Base-by-base conservation (phyloP, 2,888 invertebrate genomes). In the Tromatobia lineatoria region DNA sequence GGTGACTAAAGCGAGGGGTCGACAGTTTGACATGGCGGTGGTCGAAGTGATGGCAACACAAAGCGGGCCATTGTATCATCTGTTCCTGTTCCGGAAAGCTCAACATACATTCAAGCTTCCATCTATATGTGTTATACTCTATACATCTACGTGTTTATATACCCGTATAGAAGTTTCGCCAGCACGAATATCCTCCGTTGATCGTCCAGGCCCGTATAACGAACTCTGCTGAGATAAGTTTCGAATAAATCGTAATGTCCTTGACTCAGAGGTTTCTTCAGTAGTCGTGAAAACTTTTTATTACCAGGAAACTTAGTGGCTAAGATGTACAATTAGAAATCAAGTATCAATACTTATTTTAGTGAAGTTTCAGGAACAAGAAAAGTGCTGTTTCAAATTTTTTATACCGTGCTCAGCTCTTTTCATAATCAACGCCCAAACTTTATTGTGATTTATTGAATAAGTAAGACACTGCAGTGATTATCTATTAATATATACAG, bases 11-110 rank as follows among this genome's bases (percentile, higher is more conserved):
- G 85, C 76, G 85, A 79, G 85, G 85, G 85, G 82, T 67, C 82
- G 82, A 79, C 79, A 82, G 81, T 86, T 86, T 86, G 86, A 86
- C 86, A 85, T 82, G 83, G 70, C 81, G 81, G 86, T 85, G 82
- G 85, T 86, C 76, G 78, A 83, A 82, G 77, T 80, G 85, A 86
- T 81, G 85, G 82, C 74, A 80, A 85, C 64, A 86, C 85, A 86
- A 83, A 83, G 86, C 81, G 78, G 74, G 73, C 76, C 80, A 83
- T 86, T 85, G 85, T 85, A 83, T 85, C 85, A 83, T 83, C 83
- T 83, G 83, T 83, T 86, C 85, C 82, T 85, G 85, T 85, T 85
- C 80, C 83, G 85, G 82, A 82, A 82, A 77, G 80, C 83, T 71
- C 79, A 47, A 47, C 79, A 54, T 59, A 61, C 54, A 54, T 57